These are phyloP conservation scores for Candidula unifasciata DNA, from an alignment of 2,888 invertebrate genomes.

Conservation along the genomic window DNA sequence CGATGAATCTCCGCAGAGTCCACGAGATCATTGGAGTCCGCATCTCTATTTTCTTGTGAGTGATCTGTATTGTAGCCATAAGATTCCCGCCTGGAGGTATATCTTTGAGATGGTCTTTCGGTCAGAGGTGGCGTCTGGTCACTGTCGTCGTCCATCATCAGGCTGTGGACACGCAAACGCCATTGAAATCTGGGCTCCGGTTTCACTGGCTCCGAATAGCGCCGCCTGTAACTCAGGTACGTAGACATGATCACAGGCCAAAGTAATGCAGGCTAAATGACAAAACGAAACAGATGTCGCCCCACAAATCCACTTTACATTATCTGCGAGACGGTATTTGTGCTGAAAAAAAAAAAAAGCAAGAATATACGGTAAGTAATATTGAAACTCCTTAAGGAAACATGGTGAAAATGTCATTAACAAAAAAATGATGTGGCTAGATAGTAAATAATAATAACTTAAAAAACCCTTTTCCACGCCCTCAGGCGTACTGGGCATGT, in stretches of 20 bases:
- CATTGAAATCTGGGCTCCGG: slow-evolving; percentile 45
- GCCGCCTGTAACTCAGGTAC: slow-evolving; percentile 25
- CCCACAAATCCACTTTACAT: background rate
- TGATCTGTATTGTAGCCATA: background rate
- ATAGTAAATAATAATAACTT: no score
- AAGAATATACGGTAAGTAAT: no score
- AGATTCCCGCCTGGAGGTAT: background rate
- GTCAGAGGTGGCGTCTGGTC: background rate
- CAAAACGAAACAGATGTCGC: background rate
- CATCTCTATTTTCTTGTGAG: background rate
- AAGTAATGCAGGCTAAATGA: background rate
- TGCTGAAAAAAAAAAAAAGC: no score
- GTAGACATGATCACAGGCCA: slow-evolving; percentile 19
- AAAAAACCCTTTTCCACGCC: no score
- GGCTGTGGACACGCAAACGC: slow-evolving; percentile 46
- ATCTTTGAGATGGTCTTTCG: slow-evolving; percentile 12
- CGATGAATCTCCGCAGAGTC: background rate
- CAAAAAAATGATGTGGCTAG: no score
- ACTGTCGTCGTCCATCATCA: slow-evolving; percentile 45
- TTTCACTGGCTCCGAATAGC: slow-evolving; percentile 43
- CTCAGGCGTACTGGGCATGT: no score
- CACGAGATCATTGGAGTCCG: background rate
- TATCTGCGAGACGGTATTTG: background rate
- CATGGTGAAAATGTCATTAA: no score
- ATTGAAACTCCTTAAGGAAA: no score